Percentiles rank a stretch among this genome's conserved stretches.
Conservation (phyloP, 2,888 invertebrate species). For the Drymonia ruficornis region DNA sequence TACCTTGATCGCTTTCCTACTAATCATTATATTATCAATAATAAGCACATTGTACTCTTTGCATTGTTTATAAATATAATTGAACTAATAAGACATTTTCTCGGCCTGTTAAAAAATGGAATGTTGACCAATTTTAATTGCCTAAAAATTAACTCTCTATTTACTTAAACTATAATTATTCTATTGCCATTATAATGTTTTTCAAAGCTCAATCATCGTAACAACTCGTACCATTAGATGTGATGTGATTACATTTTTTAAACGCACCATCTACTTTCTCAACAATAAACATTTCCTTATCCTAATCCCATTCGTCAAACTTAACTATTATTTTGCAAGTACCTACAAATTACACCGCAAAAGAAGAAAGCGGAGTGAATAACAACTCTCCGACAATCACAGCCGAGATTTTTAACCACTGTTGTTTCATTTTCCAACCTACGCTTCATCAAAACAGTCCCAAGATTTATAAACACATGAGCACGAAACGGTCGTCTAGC, state of each 20-base stretch:
- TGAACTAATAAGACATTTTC: slow-evolving; percentile 43
- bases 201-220: not conserved
- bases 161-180: not conserved
- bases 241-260: not conserved
- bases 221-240: not conserved
- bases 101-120: slow-evolving; percentile 15
- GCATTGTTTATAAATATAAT: slow-evolving; percentile 24
- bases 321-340: not conserved
- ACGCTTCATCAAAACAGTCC: not conserved
- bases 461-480: not conserved
- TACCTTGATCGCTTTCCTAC: slow-evolving; percentile 23
- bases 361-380: slow-evolving; percentile 1
- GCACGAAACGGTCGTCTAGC: slow-evolving; percentile 19
- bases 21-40: slow-evolving; percentile 15
- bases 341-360: not conserved
- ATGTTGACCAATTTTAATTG: no score
- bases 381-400: not conserved
- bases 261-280: not conserved
- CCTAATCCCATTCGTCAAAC: not conserved
- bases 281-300: not conserved
- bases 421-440: not conserved
- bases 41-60: slow-evolving; percentile 25
- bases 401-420: not conserved
- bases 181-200: not conserved
- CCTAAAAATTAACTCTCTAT: no score